phyloP scores from a whole-genome alignment of 37 sponge, comb jelly and placozoan genomes.

The Ianthella basta region DNA sequence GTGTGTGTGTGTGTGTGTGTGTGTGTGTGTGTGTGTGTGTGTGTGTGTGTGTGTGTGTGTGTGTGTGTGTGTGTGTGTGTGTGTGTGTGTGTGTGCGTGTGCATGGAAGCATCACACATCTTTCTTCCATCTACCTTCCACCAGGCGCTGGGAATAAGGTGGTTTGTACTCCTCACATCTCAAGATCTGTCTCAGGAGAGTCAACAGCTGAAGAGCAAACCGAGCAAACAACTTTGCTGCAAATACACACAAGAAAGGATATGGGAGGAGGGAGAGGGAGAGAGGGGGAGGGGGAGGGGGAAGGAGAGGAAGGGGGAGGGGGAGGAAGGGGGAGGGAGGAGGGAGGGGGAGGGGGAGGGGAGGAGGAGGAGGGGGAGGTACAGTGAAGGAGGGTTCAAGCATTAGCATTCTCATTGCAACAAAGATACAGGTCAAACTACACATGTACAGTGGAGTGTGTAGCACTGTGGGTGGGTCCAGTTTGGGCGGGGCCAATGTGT shows the following conservation, averaged over 20 bases:
- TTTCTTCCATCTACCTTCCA: constrained; percentile 55
- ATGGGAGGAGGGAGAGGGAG: background rate
- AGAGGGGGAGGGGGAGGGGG: background rate
- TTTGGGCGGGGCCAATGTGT: constrained; percentile 4
- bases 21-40: constrained; percentile 17
- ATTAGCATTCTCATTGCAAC: constrained; percentile 71
- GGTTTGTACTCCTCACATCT: constrained; percentile 83
- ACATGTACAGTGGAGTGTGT: no score
- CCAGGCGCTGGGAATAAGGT: constrained; percentile 7
- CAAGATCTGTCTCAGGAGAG: constrained; percentile 74
- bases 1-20: constrained; percentile 21
- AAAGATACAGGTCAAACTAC: constrained; percentile 80
- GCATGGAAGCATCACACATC: background rate
- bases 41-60: constrained; percentile 37
- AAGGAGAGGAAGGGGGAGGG: background rate
- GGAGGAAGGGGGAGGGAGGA: background rate
- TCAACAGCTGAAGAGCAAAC: constrained; percentile 83
- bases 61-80: constrained; percentile 26
- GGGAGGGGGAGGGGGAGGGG: background rate
- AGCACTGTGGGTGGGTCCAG: constrained; percentile 63
- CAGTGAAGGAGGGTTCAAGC: constrained; percentile 51
- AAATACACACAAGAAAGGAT: constrained; percentile 9
- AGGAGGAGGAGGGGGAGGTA: background rate
- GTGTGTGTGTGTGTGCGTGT: background rate
- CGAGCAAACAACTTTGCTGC: constrained; percentile 73